phyloP scores from a whole-genome alignment of 2,113 vertebrate genomes.

The Podiceps cristatus region DNA sequence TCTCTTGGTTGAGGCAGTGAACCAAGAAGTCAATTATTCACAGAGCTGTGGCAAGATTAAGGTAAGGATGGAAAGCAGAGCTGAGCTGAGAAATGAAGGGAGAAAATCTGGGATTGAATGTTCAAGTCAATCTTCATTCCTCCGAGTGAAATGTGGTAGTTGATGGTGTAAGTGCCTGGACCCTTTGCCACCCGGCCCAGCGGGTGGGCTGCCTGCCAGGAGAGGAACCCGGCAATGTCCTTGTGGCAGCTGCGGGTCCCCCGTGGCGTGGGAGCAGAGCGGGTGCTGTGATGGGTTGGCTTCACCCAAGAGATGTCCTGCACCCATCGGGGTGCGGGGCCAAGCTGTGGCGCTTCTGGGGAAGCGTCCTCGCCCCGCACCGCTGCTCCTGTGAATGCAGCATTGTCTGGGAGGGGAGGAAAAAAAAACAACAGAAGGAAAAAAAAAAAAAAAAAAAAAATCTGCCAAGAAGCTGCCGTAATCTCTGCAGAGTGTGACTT shows the following conservation, averaged over 20 bases:
- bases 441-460: not conserved
- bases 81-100: not conserved
- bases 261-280: not conserved
- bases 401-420: not conserved
- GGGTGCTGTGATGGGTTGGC: not conserved
- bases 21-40: constrained; percentile 60
- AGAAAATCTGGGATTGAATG: not conserved
- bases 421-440: not conserved
- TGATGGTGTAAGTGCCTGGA: not conserved
- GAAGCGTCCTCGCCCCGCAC: accelerated
- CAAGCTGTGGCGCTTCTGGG: not conserved
- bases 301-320: not conserved
- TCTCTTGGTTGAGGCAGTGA: constrained; percentile 64
- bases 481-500: constrained; percentile 44
- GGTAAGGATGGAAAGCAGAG: constrained; percentile 36
- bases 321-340: accelerated
- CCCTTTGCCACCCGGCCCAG: not conserved
- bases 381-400: not conserved
- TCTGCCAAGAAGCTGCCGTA: constrained; percentile 53
- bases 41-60: constrained; percentile 48
- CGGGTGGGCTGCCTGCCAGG: not conserved
- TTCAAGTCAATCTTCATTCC: not conserved
- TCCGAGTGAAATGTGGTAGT: not conserved
- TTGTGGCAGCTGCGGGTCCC: not conserved
- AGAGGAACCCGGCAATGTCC: not conserved